Evolutionary conservation across 2,113 vertebrate species (phyloP).

Genomic region (Nibea albiflora): DNA sequence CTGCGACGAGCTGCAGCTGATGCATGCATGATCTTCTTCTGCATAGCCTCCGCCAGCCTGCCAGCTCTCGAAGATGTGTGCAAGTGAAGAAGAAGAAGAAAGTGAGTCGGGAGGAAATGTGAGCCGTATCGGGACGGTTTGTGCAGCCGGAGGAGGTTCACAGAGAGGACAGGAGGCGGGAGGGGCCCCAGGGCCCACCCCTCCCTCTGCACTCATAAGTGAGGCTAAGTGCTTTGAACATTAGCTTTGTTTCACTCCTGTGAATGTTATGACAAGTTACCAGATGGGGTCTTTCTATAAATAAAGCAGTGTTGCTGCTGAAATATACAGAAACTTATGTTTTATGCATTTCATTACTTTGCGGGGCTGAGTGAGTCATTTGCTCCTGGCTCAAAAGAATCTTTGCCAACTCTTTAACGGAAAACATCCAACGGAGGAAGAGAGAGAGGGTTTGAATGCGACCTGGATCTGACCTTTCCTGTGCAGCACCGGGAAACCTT

Average conservation of each 20-base stretch:
- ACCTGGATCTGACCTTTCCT: conserved; percentile 34
- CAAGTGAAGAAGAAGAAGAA: background rate
- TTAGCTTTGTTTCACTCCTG: conserved; percentile 67
- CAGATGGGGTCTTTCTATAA: conserved; percentile 70
- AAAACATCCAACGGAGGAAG: background rate
- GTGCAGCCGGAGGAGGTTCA: conserved; percentile 56
- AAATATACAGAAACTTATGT: conserved; percentile 64
- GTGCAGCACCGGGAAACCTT: background rate
- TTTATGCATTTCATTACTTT: conserved; percentile 67
- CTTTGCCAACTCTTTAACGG: conserved; percentile 25
- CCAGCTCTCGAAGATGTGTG: background rate
- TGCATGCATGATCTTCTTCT: conserved; percentile 47
- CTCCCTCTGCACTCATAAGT: conserved; percentile 58
- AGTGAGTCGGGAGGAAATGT: conserved; percentile 43
- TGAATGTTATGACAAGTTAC: conserved; percentile 66
- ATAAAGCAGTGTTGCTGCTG: conserved; percentile 47
- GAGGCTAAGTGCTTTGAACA: conserved; percentile 66
- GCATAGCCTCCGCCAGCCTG: conserved; percentile 24
- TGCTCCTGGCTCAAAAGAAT: conserved; percentile 26
- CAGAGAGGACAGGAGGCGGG: conserved; percentile 51
- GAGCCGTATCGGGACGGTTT: conserved; percentile 24
- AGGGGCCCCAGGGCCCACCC: conserved; percentile 22
- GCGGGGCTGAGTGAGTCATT: conserved; percentile 35
- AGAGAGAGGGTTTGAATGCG: background rate
- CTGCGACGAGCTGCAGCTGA: conserved; percentile 33